Evolutionary conservation across 1,140 invertebrate genomes (phyloP), one percentile per base, ranked within the genome.

Genomic region (Hyles vespertilio): DNA sequence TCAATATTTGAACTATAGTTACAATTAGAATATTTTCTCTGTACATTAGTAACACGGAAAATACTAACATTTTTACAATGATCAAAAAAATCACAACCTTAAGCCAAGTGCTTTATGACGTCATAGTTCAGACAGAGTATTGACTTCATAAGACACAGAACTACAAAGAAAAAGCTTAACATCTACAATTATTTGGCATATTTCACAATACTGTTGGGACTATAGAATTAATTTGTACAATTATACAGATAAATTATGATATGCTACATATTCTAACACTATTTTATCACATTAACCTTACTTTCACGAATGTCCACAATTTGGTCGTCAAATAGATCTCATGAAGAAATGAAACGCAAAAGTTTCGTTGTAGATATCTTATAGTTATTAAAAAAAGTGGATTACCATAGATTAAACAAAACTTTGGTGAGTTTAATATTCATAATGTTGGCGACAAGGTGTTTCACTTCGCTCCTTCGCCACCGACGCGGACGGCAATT

Each of bases 301-400:
- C 47, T 59, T 32, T 48, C 50, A 7, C 32, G 32, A 52, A 22
- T 48, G 44, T 57, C 40, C 51, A 79, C 73, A 11, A 51, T 63
- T 78, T 81, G 74, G 77, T 69, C 79, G 76, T 77, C 76, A 48
- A 65, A 65, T 69, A 78, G 74, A 80, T 81, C 74, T 77, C 67
- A 51, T 58, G 34, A 56, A 56, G 62, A 43, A 53, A 40, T 65
- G 40, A 45, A 40, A 51, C 48, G 64, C 53, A 44, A 61, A 55
- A 62, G 56, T 63, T 69, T 63, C 56, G 58, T 64, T 54, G 61
- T 63, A 64, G 50, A 57, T 51, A 51, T 61, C 36, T 52, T 48
- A 43, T 12, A 56, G 33, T 36, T 32, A 5, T 40, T 5, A 40
- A 2, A 40, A 40, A 40, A 40, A 40, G 4, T 40, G 36, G 8